phyloP scores from a whole-genome alignment of 2,888 invertebrate genomes.

The Netelia fuscicornis region DNA sequence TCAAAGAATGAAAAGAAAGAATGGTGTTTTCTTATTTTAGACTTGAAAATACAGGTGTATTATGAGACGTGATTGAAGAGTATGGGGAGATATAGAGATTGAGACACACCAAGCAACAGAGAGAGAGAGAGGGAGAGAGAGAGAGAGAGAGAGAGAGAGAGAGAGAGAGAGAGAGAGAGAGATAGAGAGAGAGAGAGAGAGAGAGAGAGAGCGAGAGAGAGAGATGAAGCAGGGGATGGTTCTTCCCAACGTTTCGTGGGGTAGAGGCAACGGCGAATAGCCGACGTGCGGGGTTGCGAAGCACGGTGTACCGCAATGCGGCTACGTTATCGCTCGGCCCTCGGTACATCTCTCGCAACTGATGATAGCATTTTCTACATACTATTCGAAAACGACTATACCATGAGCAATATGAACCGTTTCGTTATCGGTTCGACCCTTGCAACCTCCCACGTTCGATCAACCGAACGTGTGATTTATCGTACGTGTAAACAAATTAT shows the following conservation, averaged over 20 bases:
- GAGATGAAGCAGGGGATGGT: constrained; percentile 24
- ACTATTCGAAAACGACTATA: constrained; percentile 12
- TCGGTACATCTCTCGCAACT: constrained; percentile 71
- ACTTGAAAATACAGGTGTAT: not conserved
- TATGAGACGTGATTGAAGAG: constrained; percentile 23
- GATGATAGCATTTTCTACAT: constrained; percentile 66
- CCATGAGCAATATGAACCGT: constrained; percentile 61
- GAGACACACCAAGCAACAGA: not conserved
- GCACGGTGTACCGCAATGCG: constrained; percentile 81
- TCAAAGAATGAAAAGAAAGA: not conserved
- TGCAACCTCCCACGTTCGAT: constrained; percentile 30
- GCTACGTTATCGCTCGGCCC: constrained; percentile 80
- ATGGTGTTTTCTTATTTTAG: not conserved
- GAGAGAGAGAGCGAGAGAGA: constrained; percentile 20
- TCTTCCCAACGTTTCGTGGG: constrained; percentile 48
- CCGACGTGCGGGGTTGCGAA: constrained; percentile 72
- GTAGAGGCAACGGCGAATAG: constrained; percentile 68
- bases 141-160: constrained; percentile 8
- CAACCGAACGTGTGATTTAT: constrained; percentile 12
- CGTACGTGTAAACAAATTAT: constrained; percentile 13
- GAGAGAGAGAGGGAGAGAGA: constrained; percentile 12
- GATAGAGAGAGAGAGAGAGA: not conserved
- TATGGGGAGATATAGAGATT: not conserved
- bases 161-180: constrained; percentile 9
- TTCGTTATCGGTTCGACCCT: constrained; percentile 66